These are phyloP conservation scores for Amiota minor DNA, from an alignment of 2,888 invertebrate species.

Conservation along the genomic window DNA sequence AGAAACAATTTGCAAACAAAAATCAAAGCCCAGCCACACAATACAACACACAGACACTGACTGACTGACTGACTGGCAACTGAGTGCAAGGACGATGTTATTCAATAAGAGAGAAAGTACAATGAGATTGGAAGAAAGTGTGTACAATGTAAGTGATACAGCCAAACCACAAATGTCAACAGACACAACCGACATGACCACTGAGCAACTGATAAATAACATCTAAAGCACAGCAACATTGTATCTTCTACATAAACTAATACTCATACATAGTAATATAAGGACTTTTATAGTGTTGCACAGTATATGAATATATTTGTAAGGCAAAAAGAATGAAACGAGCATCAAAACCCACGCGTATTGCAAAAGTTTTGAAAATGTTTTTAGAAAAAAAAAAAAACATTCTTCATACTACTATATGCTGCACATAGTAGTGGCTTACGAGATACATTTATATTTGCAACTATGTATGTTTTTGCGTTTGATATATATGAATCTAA, in stretches of 20 bases:
- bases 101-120: too few species aligned
- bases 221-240: too few species aligned
- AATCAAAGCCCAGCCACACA: not conserved
- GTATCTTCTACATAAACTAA: too few species aligned
- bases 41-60: slow-evolving; percentile 9
- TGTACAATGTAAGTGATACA: not conserved
- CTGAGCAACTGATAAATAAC: not conserved
- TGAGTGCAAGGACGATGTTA: too few species aligned
- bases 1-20: slow-evolving; percentile 24
- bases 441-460: too few species aligned
- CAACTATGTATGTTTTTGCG: too few species aligned
- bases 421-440: not conserved
- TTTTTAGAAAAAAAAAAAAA: not conserved
- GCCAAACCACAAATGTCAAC: not conserved
- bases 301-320: too few species aligned
- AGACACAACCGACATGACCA: not conserved
- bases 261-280: too few species aligned
- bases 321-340: not conserved
- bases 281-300: too few species aligned
- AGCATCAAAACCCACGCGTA: not conserved
- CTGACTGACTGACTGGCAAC: too few species aligned
- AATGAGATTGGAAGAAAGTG: too few species aligned
- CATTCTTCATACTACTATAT: not conserved
- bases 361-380: slow-evolving; percentile 10
- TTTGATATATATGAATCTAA: too few species aligned